Conservation (phyloP, 2,888 invertebrate species). For the Tetanocera ferruginea region DNA sequence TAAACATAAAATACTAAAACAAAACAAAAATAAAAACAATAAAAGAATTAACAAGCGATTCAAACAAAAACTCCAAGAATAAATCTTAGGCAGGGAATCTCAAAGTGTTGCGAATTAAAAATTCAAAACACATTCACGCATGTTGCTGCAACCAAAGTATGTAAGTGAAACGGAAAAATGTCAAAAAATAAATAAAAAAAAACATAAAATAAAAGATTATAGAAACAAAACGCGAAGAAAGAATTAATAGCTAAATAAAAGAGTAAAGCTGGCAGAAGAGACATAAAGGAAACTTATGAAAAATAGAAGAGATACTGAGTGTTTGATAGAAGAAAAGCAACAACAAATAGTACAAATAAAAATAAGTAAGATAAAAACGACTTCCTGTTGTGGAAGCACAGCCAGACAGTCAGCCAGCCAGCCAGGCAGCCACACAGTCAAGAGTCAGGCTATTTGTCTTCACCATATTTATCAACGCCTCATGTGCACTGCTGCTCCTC, state of each 20-base stretch:
- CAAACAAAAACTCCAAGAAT: constrained; percentile 8
- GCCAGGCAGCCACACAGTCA: not conserved
- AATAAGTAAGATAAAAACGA: constrained; percentile 31
- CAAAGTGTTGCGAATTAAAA: constrained; percentile 46
- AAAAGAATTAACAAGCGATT: not conserved
- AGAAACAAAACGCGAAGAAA: constrained; percentile 32
- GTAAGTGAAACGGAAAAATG: constrained; percentile 24
- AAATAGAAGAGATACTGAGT: constrained; percentile 8
- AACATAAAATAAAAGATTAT: constrained; percentile 37
- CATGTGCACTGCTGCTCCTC: not conserved
- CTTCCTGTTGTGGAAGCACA: constrained; percentile 47
- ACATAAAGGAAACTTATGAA: constrained; percentile 13
- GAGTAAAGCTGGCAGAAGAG: not conserved
- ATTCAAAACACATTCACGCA: constrained; percentile 47
- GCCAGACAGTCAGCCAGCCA: constrained; percentile 39
- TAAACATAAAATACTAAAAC: not conserved
- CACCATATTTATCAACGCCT: not conserved
- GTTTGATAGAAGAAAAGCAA: not conserved
- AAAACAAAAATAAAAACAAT: constrained; percentile 31
- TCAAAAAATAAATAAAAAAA: constrained; percentile 34
- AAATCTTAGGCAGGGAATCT: not conserved
- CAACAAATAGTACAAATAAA: constrained; percentile 19
- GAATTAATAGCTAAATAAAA: constrained; percentile 22
- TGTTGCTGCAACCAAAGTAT: constrained; percentile 16
- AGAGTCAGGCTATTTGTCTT: not conserved